Conservation (phyloP, 2,797 vertebrate species). For the Lates japonicus region DNA sequence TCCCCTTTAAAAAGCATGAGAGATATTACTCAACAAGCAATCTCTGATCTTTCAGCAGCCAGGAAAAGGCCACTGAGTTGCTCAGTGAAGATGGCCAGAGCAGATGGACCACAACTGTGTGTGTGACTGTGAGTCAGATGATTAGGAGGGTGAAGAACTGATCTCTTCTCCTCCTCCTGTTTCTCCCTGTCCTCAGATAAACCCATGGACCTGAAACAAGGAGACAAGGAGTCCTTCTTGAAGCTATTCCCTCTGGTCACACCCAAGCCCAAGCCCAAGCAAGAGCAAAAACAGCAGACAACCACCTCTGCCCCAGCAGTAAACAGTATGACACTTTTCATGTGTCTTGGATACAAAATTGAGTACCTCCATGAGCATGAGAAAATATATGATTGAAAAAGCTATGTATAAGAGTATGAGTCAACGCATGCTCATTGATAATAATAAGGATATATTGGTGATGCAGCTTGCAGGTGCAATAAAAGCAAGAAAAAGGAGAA, state of each 20-base stretch:
- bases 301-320: constrained; percentile 71
- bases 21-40: constrained; percentile 63
- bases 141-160: constrained; percentile 64
- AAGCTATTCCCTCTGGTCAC: constrained; percentile 77
- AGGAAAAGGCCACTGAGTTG: constrained; percentile 69
- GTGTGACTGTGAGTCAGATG: constrained; percentile 70
- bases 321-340: constrained; percentile 72
- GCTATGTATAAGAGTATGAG: neutral
- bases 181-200: constrained; percentile 80
- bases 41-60: constrained; percentile 63
- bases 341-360: neutral
- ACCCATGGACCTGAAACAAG: constrained; percentile 79
- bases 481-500: constrained; percentile 1
- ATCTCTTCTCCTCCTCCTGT: constrained; percentile 61
- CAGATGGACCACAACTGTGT: constrained; percentile 81
- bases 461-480: constrained; percentile 36
- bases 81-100: constrained; percentile 72
- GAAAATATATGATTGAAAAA: neutral
- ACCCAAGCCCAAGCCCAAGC: constrained; percentile 83
- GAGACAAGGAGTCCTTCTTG: constrained; percentile 81
- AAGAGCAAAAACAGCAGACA: constrained; percentile 71
- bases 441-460: neutral
- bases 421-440: neutral
- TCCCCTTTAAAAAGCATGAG: constrained; percentile 49
- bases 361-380: neutral